Percentiles rank a stretch among this genome's conserved stretches.
These are phyloP conservation scores for Germaria angustata DNA, from an alignment of 2,888 invertebrate genomes.

Conservation along the genomic window DNA sequence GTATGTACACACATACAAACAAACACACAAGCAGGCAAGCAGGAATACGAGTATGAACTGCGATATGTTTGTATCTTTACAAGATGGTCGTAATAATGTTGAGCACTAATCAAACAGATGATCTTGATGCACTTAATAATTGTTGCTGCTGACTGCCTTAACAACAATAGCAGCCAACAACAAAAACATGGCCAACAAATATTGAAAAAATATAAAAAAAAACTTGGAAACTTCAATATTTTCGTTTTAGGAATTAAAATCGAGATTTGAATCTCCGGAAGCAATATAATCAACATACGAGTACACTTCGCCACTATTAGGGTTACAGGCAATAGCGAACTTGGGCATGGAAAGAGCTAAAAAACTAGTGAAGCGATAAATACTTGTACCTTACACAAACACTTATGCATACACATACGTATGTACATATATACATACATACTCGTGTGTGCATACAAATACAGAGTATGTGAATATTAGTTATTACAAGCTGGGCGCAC, in stretches of 20 bases:
- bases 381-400: not conserved
- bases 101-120: slow-evolving; percentile 68
- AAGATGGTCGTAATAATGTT: slow-evolving; percentile 64
- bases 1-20: too few species aligned
- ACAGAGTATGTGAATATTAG: slow-evolving; percentile 44
- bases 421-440: not conserved
- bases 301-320: slow-evolving; percentile 22
- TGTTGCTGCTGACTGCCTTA: slow-evolving; percentile 66
- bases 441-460: not conserved
- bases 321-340: slow-evolving; percentile 36
- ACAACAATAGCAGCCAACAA: slow-evolving; percentile 46
- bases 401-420: not conserved
- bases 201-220: slow-evolving; percentile 1
- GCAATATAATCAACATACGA: slow-evolving; percentile 70
- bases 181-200: slow-evolving; percentile 18
- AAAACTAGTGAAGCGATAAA: slow-evolving; percentile 56
- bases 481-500: not conserved
- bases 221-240: slow-evolving; percentile 42
- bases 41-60: too few species aligned
- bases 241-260: slow-evolving; percentile 68
- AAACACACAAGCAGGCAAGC: too few species aligned
- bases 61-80: slow-evolving; percentile 56
- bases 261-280: slow-evolving; percentile 76
- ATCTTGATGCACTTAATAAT: slow-evolving; percentile 79
- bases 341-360: not conserved